A percentile compares a stretch with the other conserved stretches of the same genome.
These are phyloP conservation scores for Drosophila hydei DNA, from an alignment of 1,140 invertebrate species.

Conservation along the genomic window DNA sequence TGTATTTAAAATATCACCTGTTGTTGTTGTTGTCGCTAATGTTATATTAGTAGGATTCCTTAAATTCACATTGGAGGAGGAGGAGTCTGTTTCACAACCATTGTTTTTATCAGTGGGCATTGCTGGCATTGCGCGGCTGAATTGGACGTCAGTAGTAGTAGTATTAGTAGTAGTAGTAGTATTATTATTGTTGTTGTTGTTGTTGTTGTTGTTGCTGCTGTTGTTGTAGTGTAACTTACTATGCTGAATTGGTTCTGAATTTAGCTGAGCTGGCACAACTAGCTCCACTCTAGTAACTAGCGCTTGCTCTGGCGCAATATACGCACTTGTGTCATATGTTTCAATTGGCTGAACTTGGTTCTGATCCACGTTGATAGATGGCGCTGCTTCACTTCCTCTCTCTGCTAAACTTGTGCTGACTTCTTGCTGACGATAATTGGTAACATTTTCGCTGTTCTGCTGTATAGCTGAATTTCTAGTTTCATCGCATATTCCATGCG, in stretches of 20 bases:
- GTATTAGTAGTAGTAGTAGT: too few species aligned
- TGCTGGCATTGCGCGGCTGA: conserved; percentile 22
- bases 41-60: conserved; percentile 71
- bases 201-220: too few species aligned
- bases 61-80: conserved; percentile 59
- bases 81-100: conserved; percentile 72
- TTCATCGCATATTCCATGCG: background rate
- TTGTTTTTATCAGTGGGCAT: conserved; percentile 60
- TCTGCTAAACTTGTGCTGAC: background rate
- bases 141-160: conserved; percentile 23
- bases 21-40: conserved; percentile 58
- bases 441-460: background rate
- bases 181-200: too few species aligned
- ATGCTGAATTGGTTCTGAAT: background rate
- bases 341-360: conserved; percentile 11
- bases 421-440: background rate
- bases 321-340: conserved; percentile 25
- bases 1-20: conserved; percentile 64
- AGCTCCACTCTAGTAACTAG: conserved; percentile 68
- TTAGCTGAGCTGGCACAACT: conserved; percentile 54
- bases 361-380: background rate
- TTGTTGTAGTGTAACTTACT: conserved; percentile 8
- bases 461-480: background rate
- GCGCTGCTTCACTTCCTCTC: too few species aligned
- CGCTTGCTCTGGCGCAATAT: conserved; percentile 67